Conservation (phyloP, 2,113 vertebrate genomes). For the Anarhynchus alexandrinus region DNA sequence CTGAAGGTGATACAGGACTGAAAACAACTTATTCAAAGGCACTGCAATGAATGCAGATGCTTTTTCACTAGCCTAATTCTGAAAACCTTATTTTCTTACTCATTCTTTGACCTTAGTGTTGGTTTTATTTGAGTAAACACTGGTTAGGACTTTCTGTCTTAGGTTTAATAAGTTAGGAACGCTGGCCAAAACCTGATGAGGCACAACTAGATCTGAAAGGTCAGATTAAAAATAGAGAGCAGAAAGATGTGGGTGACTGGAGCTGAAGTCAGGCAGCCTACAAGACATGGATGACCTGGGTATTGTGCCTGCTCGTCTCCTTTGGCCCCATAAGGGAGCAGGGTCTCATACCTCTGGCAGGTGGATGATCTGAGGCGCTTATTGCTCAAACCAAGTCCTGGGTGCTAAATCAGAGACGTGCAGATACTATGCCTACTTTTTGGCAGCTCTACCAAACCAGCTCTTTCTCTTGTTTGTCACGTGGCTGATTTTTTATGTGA, state of each 20-base stretch:
- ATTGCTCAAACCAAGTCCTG: background rate
- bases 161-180: background rate
- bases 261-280: background rate
- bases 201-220: background rate
- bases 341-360: background rate
- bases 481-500: background rate
- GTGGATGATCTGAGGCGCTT: background rate
- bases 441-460: background rate
- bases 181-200: background rate
- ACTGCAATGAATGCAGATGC: background rate
- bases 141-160: background rate
- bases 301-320: background rate
- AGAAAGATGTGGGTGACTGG: background rate
- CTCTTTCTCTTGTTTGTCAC: background rate
- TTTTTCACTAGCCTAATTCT: background rate
- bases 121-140: background rate
- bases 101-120: background rate
- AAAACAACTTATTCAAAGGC: background rate
- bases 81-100: background rate
- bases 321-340: background rate
- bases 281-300: background rate
- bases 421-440: background rate
- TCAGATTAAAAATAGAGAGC: background rate
- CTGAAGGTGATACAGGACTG: background rate
- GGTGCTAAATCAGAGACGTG: background rate